Conservation (phyloP, 2,797 vertebrate species). For the Helicolenus hilgendorfi region DNA sequence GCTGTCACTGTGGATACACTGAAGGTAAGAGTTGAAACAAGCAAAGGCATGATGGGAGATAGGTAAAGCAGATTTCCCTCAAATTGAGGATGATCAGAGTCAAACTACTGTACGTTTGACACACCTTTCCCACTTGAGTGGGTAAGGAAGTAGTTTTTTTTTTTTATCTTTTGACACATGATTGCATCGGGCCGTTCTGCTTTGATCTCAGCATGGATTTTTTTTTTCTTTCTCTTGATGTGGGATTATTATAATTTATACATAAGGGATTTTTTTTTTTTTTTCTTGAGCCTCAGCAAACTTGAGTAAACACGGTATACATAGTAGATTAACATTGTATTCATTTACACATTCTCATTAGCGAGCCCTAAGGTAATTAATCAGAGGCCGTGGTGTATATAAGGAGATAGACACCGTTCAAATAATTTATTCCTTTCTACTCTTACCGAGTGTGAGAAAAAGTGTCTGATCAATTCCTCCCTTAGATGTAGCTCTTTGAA, state of each 20-base stretch:
- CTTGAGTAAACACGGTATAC: constrained; percentile 88
- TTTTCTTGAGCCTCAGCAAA: constrained; percentile 82
- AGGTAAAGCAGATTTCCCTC: constrained; percentile 15
- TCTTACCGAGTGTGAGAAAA: constrained; percentile 82
- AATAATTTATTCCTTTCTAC: constrained; percentile 85
- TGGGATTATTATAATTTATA: constrained; percentile 92
- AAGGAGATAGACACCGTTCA: constrained; percentile 75
- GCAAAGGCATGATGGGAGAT: constrained; percentile 10
- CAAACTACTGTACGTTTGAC: constrained; percentile 56
- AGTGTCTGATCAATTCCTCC: constrained; percentile 86
- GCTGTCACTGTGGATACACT: constrained; percentile 29
- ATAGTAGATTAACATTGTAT: constrained; percentile 86
- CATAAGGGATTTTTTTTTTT: constrained; percentile 87
- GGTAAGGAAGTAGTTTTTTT: constrained; percentile 75
- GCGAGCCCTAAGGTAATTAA: constrained; percentile 88
- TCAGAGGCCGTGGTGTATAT: constrained; percentile 67
- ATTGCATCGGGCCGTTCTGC: constrained; percentile 81
- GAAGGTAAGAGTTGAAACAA: constrained; percentile 17
- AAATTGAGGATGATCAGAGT: constrained; percentile 35
- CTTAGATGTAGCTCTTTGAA: constrained; percentile 85
- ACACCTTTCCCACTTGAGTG: constrained; percentile 72
- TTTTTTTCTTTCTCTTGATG: constrained; percentile 80
- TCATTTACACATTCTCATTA: constrained; percentile 90
- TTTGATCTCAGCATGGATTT: constrained; percentile 88
- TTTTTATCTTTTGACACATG: constrained; percentile 90